Evolutionary conservation across 2,113 vertebrate genomes (phyloP).

Genomic region (Gobiocypris rarus): DNA sequence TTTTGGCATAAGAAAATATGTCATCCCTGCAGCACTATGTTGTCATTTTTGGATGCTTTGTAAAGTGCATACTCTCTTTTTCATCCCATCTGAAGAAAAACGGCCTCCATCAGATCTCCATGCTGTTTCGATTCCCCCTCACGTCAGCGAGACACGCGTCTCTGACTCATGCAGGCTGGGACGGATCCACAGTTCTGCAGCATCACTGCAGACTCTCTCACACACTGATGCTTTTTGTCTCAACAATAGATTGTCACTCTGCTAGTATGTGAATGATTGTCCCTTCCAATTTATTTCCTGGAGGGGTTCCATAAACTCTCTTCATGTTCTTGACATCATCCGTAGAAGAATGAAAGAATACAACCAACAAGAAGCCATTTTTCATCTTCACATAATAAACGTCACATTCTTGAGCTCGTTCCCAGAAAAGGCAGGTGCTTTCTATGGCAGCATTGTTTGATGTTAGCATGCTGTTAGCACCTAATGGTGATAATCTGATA

Average conservation of each 20-base stretch:
- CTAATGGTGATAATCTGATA: neutral
- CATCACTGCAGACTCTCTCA: slow-evolving; percentile 30
- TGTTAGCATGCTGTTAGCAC: neutral
- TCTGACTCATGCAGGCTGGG: slow-evolving; percentile 25
- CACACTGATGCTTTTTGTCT: neutral
- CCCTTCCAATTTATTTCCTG: neutral
- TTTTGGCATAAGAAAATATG: too few species aligned
- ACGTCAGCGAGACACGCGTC: slow-evolving; percentile 4
- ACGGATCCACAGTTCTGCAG: slow-evolving; percentile 5
- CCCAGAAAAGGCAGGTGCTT: neutral
- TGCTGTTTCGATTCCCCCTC: slow-evolving; percentile 14
- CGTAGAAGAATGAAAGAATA: neutral
- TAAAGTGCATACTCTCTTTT: too few species aligned
- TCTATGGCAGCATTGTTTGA: neutral
- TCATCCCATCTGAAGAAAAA: neutral
- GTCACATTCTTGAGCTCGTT: neutral
- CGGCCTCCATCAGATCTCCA: neutral
- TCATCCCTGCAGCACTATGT: too few species aligned
- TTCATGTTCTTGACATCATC: neutral
- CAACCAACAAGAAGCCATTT: neutral
- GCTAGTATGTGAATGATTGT: neutral
- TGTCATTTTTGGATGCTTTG: neutral
- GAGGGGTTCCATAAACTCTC: neutral
- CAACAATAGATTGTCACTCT: neutral
- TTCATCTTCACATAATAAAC: neutral